phyloP scores from a whole-genome alignment of 2,113 vertebrate species.

The Ameiurus melas region DNA sequence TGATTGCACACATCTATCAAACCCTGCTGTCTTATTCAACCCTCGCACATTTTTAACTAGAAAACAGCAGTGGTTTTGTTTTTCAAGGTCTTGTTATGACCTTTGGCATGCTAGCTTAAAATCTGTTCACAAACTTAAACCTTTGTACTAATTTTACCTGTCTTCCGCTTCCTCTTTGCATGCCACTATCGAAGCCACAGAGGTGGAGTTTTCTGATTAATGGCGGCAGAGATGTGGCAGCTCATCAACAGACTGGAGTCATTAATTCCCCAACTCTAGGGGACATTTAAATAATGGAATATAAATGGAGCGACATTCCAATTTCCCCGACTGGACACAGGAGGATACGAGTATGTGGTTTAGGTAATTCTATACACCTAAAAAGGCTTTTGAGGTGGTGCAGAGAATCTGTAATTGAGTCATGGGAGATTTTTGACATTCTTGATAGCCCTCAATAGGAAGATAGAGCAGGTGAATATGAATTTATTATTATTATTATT shows the following conservation, averaged over 20 bases:
- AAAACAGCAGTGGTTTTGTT: not conserved
- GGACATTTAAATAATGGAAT: constrained; percentile 62
- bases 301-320: constrained; percentile 55
- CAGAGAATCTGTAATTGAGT: not conserved
- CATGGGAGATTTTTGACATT: not conserved
- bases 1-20: not conserved
- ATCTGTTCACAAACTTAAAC: not conserved
- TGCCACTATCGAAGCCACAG: constrained; percentile 52
- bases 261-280: constrained; percentile 60
- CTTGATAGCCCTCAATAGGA: not conserved
- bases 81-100: not conserved
- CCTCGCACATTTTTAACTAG: not conserved
- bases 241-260: constrained; percentile 59
- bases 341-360: not conserved
- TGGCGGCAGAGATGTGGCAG: constrained; percentile 50
- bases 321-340: constrained; percentile 44
- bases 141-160: constrained; percentile 16
- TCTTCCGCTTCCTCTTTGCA: not conserved
- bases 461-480: not conserved
- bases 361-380: constrained; percentile 27
- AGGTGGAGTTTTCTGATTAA: constrained; percentile 67
- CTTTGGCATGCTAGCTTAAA: not conserved
- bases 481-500: not conserved
- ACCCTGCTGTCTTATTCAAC: not conserved
- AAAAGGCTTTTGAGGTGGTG: not conserved